Conservation (phyloP, 2,888 invertebrate species). For the Julus scandinavius region DNA sequence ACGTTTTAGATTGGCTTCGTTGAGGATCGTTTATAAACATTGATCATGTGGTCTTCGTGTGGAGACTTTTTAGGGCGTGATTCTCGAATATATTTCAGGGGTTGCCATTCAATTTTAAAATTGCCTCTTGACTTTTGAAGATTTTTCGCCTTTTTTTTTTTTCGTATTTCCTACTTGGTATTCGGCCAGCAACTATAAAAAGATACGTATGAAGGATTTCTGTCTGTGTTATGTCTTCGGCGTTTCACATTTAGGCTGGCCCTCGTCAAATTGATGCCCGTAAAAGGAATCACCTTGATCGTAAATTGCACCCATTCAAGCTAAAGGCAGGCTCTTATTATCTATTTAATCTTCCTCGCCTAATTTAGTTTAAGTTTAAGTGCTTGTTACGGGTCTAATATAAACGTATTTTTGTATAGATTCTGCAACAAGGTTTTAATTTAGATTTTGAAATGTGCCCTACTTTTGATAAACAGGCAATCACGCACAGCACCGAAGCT, state of each 20-base stretch:
- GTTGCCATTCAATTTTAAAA: neutral
- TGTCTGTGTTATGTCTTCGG: constrained; percentile 31
- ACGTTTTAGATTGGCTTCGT: too few relatives aligned
- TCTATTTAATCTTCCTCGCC: neutral
- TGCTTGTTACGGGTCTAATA: neutral
- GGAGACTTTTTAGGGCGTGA: neutral
- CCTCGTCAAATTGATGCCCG: neutral
- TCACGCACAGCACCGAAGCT: neutral
- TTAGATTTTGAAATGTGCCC: neutral
- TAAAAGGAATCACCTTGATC: neutral
- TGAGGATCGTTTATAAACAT: too few relatives aligned
- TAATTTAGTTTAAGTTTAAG: neutral
- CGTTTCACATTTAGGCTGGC: neutral
- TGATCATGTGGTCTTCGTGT: too few relatives aligned
- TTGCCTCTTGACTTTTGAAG: neutral
- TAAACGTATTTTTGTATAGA: neutral
- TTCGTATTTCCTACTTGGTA: constrained; percentile 13
- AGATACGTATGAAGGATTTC: constrained; percentile 8
- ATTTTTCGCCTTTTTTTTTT: neutral
- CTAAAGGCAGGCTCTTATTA: neutral
- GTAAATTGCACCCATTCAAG: constrained; percentile 1
- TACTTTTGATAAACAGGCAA: neutral
- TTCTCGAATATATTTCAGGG: neutral
- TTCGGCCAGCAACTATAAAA: constrained; percentile 27
- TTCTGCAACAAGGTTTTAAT: neutral